Percentiles rank a stretch among this genome's conserved stretches.
Conservation (phyloP, 2,797 vertebrate species). For the Sebastiscus tertius region DNA sequence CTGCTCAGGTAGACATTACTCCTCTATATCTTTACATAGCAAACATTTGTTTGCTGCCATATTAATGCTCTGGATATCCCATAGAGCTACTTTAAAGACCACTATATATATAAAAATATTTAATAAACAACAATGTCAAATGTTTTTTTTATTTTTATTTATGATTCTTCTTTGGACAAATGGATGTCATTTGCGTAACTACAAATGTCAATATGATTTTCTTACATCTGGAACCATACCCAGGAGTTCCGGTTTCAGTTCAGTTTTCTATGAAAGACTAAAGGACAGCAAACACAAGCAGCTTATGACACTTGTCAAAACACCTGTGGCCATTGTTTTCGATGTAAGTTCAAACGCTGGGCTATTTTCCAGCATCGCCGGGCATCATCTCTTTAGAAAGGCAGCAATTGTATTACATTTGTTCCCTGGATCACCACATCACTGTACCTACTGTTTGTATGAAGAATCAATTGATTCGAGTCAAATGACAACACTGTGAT, state of each 20-base stretch:
- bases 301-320: neutral
- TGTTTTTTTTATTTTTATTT: neutral
- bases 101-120: no score
- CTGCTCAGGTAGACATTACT: no score
- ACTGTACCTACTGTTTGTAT: neutral
- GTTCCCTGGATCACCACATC: neutral
- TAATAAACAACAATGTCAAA: no score
- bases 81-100: no score
- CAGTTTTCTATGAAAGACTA: neutral
- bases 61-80: no score
- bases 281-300: neutral
- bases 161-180: neutral
- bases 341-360: neutral
- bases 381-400: neutral
- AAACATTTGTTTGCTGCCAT: no score
- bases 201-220: neutral
- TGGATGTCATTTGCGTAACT: neutral
- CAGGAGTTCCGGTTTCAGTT: neutral
- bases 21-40: no score
- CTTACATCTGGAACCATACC: neutral
- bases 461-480: neutral
- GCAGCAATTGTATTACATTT: neutral
- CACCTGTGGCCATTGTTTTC: neutral
- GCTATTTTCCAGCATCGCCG: neutral
- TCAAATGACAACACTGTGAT: neutral